These are phyloP conservation scores for Andrena cerasifolii DNA, from an alignment of 1,140 invertebrate species.

Conservation along the genomic window DNA sequence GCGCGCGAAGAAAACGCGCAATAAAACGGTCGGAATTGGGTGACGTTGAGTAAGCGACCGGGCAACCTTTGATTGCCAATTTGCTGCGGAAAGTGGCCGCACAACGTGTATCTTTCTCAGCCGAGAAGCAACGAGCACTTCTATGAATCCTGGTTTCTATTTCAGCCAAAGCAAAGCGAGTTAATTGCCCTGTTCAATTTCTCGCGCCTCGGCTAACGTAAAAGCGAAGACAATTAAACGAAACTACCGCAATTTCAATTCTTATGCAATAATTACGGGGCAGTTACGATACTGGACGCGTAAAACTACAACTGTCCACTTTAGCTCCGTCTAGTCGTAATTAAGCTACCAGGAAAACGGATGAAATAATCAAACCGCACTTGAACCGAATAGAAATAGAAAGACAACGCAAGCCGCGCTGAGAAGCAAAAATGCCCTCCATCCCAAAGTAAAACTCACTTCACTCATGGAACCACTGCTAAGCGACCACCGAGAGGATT, in stretches of 20 bases:
- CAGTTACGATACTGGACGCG: not conserved
- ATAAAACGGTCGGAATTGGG: not conserved
- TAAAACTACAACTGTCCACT: not conserved
- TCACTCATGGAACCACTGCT: not conserved
- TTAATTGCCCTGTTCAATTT: slow-evolving; percentile 5
- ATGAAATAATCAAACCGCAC: no score
- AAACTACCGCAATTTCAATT: not conserved
- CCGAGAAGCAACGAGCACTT: not conserved
- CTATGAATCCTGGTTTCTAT: no score
- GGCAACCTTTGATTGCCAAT: not conserved
- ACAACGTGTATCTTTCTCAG: no score
- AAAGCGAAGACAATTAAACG: no score
- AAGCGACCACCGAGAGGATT: not conserved
- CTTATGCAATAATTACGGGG: not conserved
- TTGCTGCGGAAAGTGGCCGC: no score
- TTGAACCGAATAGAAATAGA: no score
- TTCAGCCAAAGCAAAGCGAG: not conserved
- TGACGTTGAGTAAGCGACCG: not conserved
- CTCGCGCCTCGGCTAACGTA: not conserved
- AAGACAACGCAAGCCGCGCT: not conserved
- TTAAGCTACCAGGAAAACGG: no score
- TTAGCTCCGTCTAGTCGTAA: no score
- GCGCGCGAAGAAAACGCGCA: not conserved
- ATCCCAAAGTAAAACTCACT: not conserved
- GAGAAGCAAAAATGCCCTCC: not conserved